Base-by-base conservation (phyloP, 64 coral and sea anemone species). In the Orbicella faveolata region DNA sequence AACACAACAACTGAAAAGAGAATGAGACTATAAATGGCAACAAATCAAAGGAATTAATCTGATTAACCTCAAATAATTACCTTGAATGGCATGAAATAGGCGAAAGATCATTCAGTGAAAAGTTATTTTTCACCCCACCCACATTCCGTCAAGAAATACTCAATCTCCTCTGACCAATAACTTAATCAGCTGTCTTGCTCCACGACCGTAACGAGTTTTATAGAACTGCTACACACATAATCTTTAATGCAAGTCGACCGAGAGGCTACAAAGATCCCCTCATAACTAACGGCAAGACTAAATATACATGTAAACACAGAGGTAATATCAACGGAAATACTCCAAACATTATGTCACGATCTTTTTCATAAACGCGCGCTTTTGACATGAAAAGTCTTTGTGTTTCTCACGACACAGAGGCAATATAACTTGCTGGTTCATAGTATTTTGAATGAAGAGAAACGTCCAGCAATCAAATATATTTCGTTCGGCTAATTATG, bases 291-390 rank as follows among this genome's bases (percentile, higher is more conserved):
- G 23, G 9, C 8, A n/a, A 70, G 67, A 1, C 3, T 26, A 11
- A 30, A 70, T 70, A 59, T 70, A 3, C 25, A 70, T 5, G 67
- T 70, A 26, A 70, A 70, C 52, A 59, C 15, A 33, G 7, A 54
- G n/a, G 20, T n/a, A 79, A 79, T 79, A 79, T 79, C 9, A 57
- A 26, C 9, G 77, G 77, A 79, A 55, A 79, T 79, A 23, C 77
- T n/a, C 57, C 25, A 14, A 6, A 79, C 19, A 12, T 79, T 57
- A 57, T 57, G 77, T 79, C 77, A 79, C 19, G 20, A 26, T 9
- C n/a, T 4, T 53, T 54, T 79, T 79, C 25, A 15, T 53, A 79
- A 79, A 79, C 77, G 11, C 55, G 77, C 77, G 77, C 51, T 57
- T 79, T 30, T 79, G 77, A 79, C 77, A 79, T 79, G 77, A 52